Percentiles rank a stretch among this genome's conserved stretches.
Evolutionary conservation across 2,113 vertebrate species (phyloP).

Genomic region (Rhinolophus ferrumequinum): DNA sequence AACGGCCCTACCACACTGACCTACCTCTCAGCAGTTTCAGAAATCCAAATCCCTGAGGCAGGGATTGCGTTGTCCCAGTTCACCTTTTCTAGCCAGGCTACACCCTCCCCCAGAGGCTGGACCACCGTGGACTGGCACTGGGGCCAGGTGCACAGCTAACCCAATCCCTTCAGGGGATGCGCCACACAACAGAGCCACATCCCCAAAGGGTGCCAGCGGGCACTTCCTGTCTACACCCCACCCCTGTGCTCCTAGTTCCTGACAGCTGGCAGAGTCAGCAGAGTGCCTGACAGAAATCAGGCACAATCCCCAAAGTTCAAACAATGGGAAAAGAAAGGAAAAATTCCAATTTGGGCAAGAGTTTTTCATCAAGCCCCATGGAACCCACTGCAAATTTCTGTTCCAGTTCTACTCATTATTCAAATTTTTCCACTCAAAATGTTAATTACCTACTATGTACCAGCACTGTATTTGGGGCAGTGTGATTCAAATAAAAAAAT

Average conservation of each 20-base stretch:
- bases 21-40: background rate
- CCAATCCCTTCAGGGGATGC: background rate
- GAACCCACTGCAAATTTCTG: background rate
- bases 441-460: background rate
- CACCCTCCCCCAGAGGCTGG: background rate
- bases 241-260: background rate
- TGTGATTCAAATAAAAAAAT: background rate
- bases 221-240: background rate
- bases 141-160: background rate
- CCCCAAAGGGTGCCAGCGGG: too few species aligned
- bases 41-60: conserved; percentile 3
- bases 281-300: background rate
- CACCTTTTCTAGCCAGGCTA: background rate
- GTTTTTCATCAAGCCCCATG: background rate
- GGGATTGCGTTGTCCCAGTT: background rate
- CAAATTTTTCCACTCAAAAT: conserved; percentile 21
- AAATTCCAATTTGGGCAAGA: background rate
- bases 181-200: background rate
- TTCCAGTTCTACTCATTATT: background rate
- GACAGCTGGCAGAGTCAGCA: background rate
- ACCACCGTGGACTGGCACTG: background rate
- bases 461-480: background rate
- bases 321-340: background rate
- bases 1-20: background rate
- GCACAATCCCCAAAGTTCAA: background rate